Percentiles rank a stretch among this genome's conserved stretches.
Conservation (phyloP, 2,888 invertebrate species). For the Myopa tessellatipennis region DNA sequence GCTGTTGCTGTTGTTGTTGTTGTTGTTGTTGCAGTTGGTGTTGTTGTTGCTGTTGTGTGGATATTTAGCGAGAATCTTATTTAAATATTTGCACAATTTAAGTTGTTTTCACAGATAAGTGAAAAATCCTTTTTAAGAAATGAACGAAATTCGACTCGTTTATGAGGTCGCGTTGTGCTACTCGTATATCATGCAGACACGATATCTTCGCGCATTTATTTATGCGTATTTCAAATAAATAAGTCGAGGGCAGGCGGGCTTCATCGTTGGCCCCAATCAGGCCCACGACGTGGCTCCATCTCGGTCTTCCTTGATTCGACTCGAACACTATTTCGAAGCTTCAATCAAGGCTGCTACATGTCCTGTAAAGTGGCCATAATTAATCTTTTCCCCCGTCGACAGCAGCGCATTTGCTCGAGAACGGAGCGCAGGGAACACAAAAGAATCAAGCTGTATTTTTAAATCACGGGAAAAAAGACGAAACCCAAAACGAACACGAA, state of each 20-base stretch:
- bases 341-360: background rate
- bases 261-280: too few relatives aligned
- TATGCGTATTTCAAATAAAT: background rate
- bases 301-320: background rate
- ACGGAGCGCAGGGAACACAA: background rate
- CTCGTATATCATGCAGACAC: background rate
- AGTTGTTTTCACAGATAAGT: constrained; percentile 12
- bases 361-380: constrained; percentile 32
- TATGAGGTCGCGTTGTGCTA: background rate
- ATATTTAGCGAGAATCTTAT: background rate
- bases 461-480: background rate
- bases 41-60: constrained; percentile 2
- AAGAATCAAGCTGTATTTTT: constrained; percentile 1
- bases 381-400: constrained; percentile 36
- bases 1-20: constrained; percentile 4
- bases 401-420: constrained; percentile 4
- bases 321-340: background rate
- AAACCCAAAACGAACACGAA: background rate
- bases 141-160: background rate
- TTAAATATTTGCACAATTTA: constrained; percentile 27
- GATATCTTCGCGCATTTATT: background rate
- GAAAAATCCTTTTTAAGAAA: constrained; percentile 9
- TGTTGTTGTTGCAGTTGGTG: constrained; percentile 13
- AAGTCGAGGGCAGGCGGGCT: too few relatives aligned
- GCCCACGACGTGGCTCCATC: too few relatives aligned